Evolutionary conservation across 1,140 invertebrate genomes (phyloP).

Genomic region (Meloidogyne chitwoodi): DNA sequence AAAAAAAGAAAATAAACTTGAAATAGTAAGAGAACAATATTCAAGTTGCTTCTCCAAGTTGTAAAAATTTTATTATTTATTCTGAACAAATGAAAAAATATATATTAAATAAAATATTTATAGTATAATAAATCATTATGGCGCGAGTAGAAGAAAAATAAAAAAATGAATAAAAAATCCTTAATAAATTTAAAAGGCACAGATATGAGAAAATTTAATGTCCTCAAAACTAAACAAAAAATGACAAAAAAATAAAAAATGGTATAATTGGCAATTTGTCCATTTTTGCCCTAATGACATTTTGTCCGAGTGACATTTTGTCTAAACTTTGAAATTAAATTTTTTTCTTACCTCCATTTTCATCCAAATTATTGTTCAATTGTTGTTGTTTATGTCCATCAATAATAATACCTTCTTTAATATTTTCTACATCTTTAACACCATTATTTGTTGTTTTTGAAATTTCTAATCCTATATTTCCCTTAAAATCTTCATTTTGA

Average conservation of each 20-base stretch:
- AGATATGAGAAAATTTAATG: no score
- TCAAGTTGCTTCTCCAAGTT: no score
- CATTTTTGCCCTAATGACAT: no score
- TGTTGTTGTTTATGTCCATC: neutral
- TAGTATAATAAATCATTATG: neutral
- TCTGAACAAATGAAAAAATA: neutral
- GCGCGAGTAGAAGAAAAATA: neutral
- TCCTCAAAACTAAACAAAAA: no score
- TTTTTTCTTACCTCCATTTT: neutral
- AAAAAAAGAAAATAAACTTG: no score
- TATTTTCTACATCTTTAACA: neutral
- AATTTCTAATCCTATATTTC: no score
- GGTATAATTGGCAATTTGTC: no score
- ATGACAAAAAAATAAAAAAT: no score
- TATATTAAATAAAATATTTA: no score
- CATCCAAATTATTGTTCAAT: neutral
- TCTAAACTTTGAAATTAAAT: neutral
- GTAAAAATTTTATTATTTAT: neutral
- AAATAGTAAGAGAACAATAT: no score
- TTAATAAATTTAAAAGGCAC: no score
- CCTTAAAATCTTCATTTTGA: neutral
- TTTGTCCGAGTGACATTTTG: neutral
- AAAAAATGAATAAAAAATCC: no score
- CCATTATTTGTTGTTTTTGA: neutral
- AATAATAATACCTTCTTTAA: neutral